Evolutionary conservation across 1,140 invertebrate genomes (phyloP).

Genomic region (Diplogasteroides magnus): DNA sequence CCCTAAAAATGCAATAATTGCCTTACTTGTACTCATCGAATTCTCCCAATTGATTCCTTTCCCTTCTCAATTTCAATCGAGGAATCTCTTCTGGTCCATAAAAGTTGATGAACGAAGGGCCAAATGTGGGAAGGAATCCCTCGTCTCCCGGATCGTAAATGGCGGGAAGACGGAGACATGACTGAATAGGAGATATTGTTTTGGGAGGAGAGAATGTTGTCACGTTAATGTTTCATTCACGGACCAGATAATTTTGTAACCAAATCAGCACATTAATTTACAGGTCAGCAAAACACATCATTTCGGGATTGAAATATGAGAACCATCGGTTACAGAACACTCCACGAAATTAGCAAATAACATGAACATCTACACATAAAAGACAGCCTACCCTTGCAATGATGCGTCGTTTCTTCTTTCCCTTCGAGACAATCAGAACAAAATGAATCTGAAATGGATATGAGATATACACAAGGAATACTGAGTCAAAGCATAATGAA

Average conservation of each 20-base stretch:
- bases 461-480: no score
- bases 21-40: neutral
- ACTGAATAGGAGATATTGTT: no score
- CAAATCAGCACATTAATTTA: neutral
- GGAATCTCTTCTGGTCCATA: neutral
- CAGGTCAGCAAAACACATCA: neutral
- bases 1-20: neutral
- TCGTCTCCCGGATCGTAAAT: neutral
- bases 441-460: neutral
- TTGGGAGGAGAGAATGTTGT: no score
- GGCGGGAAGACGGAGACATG: neutral
- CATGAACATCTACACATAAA: no score
- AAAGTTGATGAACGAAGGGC: neutral
- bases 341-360: no score
- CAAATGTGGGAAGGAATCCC: neutral
- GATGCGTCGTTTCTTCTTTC: neutral
- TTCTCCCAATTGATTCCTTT: neutral
- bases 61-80: neutral
- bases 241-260: no score
- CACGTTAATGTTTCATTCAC: no score
- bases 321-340: no score
- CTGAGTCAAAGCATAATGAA: no score
- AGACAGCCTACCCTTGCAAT: neutral
- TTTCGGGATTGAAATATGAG: no score
- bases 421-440: neutral